phyloP scores from a whole-genome alignment of 35 echinoderm and acorn worm genomes.

The Acanthaster planci region DNA sequence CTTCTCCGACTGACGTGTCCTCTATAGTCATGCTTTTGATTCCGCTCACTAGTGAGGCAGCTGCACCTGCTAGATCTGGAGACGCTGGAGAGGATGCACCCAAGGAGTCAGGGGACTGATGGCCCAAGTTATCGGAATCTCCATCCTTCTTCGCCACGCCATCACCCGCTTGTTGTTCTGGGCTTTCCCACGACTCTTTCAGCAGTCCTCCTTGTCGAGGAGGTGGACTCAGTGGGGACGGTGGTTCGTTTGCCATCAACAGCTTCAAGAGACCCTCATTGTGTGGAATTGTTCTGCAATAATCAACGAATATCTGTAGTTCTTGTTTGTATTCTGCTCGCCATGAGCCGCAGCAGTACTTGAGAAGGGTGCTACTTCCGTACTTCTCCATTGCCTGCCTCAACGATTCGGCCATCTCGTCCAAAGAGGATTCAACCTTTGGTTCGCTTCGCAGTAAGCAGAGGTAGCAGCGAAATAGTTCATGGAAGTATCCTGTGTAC shows the following conservation, averaged over 20 bases:
- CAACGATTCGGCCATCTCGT: not conserved
- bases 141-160: not conserved
- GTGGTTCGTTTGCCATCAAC: too few species aligned
- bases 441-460: not conserved
- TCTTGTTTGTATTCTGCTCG: too few species aligned
- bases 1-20: not conserved
- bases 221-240: too few species aligned
- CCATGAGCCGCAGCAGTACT: too few species aligned
- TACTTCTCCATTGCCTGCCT: conserved; percentile 5
- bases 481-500: not conserved
- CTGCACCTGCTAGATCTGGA: not conserved
- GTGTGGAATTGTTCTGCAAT: too few species aligned
- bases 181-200: not conserved
- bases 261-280: too few species aligned
- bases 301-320: too few species aligned
- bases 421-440: not conserved
- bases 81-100: not conserved
- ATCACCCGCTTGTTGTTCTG: not conserved
- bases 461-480: not conserved
- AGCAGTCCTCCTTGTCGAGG: not conserved
- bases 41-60: not conserved
- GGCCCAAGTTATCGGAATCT: not conserved
- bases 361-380: not conserved
- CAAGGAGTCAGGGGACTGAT: not conserved
- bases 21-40: not conserved